These are phyloP conservation scores for Oceanodroma tethys DNA, from an alignment of 2,113 vertebrate species.

Conservation along the genomic window DNA sequence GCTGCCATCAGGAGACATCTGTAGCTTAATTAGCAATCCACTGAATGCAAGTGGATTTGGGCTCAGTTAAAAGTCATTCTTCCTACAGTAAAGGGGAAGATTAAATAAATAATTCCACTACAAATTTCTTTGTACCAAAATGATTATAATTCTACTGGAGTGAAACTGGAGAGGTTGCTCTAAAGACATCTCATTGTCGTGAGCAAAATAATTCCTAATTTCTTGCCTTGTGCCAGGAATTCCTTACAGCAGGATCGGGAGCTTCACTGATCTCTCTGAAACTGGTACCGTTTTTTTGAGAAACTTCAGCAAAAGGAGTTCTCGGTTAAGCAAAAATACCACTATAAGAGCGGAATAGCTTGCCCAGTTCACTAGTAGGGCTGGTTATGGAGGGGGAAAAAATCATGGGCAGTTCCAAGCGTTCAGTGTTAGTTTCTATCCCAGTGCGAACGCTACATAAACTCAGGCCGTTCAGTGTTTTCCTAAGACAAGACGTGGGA, in stretches of 20 bases:
- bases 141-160: neutral
- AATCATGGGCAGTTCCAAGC: neutral
- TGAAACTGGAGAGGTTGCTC: neutral
- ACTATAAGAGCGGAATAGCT: neutral
- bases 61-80: neutral
- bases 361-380: neutral
- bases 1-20: slow-evolving; percentile 1
- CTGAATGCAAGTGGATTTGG: neutral
- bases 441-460: fast-evolving
- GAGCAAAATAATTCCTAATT: neutral
- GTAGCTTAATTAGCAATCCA: neutral
- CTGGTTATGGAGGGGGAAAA: fast-evolving
- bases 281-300: neutral
- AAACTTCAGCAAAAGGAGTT: neutral
- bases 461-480: neutral
- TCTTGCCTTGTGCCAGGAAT: neutral
- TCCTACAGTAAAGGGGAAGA: neutral
- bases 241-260: neutral
- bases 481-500: neutral
- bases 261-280: neutral
- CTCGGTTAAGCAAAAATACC: neutral
- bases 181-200: neutral
- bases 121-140: neutral
- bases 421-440: neutral
- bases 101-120: neutral